Conservation (phyloP, 2,113 vertebrate genomes). For the Clarias gariepinus region DNA sequence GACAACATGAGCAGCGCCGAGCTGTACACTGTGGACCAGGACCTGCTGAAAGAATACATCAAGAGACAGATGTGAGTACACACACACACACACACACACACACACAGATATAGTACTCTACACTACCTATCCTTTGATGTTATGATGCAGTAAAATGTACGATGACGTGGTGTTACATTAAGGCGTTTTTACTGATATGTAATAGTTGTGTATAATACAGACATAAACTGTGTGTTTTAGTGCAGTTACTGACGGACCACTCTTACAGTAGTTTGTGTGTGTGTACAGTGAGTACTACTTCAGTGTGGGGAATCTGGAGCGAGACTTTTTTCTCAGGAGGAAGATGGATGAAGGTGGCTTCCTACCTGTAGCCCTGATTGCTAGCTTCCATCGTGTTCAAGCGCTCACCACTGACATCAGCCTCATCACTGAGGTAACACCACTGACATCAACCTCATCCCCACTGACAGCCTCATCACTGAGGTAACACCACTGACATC, state of each 20-base stretch:
- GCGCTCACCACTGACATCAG: constrained; percentile 91
- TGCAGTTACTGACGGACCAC: not conserved
- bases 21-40: constrained; percentile 89
- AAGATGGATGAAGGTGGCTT: constrained; percentile 96
- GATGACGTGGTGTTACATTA: not conserved
- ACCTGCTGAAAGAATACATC: constrained; percentile 97
- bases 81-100: not conserved
- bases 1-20: constrained; percentile 96
- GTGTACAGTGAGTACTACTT: constrained; percentile 92
- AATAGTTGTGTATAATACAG: not conserved
- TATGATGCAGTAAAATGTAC: not conserved
- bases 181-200: not conserved
- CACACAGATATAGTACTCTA: not conserved
- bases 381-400: constrained; percentile 95
- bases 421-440: constrained; percentile 84
- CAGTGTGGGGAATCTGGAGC: constrained; percentile 93
- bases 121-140: no score
- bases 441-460: constrained; percentile 1
- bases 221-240: not conserved
- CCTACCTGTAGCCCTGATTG: constrained; percentile 88
- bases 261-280: constrained; percentile 15
- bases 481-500: not conserved
- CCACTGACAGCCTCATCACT: constrained; percentile 74
- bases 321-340: constrained; percentile 93
- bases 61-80: constrained; percentile 94